Percentiles rank a stretch among this genome's conserved stretches.
Conservation (phyloP, 2,797 vertebrate species). For the Octomys mimax region DNA sequence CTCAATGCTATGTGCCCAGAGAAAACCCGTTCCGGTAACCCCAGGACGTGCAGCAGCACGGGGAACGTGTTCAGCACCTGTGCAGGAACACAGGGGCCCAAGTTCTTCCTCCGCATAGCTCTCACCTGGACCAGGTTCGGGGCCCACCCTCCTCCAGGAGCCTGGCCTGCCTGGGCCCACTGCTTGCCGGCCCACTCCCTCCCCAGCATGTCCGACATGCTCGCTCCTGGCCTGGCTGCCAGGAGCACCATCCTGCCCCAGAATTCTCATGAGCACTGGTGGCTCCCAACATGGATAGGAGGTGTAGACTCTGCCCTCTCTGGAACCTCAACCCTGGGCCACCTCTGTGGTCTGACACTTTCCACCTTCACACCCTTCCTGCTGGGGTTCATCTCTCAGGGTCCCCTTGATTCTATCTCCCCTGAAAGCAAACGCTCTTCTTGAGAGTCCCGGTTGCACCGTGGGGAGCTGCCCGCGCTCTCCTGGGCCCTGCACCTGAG, state of each 20-base stretch:
- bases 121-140: rapidly evolving
- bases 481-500: neutral
- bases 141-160: rapidly evolving
- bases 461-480: neutral
- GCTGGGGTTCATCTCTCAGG: neutral
- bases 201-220: neutral
- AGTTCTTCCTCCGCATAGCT: neutral
- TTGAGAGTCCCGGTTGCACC: rapidly evolving
- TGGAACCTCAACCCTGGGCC: neutral
- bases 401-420: rapidly evolving
- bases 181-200: neutral
- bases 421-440: neutral
- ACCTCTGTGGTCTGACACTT: neutral
- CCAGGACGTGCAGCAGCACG: slow-evolving; percentile 77
- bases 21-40: slow-evolving; percentile 82
- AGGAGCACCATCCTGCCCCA: neutral
- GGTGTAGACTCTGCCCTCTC: too few relatives aligned
- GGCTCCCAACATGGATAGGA: rapidly evolving
- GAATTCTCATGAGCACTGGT: rapidly evolving
- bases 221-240: neutral
- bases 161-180: too few relatives aligned
- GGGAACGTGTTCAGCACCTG: slow-evolving; percentile 23
- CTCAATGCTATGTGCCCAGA: neutral
- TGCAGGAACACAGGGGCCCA: neutral
- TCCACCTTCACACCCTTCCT: neutral